Conservation (phyloP, 2,888 invertebrate species). For the Hyppa rectilinea region DNA sequence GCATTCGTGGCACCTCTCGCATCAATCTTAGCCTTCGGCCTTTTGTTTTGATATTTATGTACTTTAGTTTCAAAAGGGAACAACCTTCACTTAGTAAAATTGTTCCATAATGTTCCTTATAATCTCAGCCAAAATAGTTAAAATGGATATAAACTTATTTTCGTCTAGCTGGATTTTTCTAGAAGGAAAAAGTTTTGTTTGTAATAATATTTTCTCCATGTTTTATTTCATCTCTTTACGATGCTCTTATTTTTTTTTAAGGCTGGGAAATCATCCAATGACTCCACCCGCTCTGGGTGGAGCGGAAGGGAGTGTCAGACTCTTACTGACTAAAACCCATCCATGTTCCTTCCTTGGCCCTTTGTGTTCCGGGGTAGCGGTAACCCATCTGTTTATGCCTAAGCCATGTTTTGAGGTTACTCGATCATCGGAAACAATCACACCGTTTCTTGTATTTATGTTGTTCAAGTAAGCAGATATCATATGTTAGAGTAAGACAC, state of each 20-base stretch:
- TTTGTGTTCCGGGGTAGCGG: no score
- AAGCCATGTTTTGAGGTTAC: no score
- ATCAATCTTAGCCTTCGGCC: slow-evolving; percentile 74
- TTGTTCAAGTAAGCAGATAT: slow-evolving; percentile 64
- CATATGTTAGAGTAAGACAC: slow-evolving; percentile 68
- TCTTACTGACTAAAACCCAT: no score
- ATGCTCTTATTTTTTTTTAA: no score
- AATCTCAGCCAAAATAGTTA: not conserved
- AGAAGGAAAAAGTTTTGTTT: not conserved
- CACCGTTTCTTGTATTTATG: slow-evolving; percentile 24
- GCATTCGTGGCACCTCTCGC: slow-evolving; percentile 74
- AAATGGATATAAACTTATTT: no score
- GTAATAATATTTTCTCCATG: not conserved
- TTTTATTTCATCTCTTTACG: no score
- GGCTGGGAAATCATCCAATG: no score
- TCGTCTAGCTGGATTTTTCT: not conserved
- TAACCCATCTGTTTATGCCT: no score
- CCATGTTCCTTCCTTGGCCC: no score
- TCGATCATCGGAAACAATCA: slow-evolving; percentile 37
- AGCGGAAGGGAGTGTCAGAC: no score
- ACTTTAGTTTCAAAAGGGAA: slow-evolving; percentile 51
- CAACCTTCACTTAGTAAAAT: slow-evolving; percentile 10
- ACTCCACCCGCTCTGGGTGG: no score
- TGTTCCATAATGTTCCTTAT: not conserved
- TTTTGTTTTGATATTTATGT: slow-evolving; percentile 57